These are phyloP conservation scores for Neoarius graeffei DNA, from an alignment of 2,113 vertebrate genomes.

Conservation along the genomic window DNA sequence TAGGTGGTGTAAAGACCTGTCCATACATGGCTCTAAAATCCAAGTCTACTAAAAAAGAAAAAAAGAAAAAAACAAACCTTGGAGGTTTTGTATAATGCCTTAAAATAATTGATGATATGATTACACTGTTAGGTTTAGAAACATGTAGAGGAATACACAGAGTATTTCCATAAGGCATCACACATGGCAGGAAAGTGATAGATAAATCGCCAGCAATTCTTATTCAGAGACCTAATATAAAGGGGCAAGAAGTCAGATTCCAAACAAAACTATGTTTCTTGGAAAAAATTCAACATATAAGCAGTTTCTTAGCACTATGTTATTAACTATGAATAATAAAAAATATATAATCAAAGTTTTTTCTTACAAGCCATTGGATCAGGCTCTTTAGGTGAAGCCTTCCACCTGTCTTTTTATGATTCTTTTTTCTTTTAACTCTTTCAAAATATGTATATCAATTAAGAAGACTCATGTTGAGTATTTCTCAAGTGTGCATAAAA, in stretches of 20 bases:
- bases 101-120: not conserved
- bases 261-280: not conserved
- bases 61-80: too few species aligned
- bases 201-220: not conserved
- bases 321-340: not conserved
- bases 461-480: not conserved
- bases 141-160: not conserved
- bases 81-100: slow-evolving; percentile 1
- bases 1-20: not conserved
- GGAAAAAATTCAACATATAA: not conserved
- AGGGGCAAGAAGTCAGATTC: too few species aligned
- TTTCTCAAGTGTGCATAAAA: not conserved
- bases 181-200: not conserved
- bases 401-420: not conserved
- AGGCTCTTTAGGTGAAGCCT: not conserved
- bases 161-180: not conserved
- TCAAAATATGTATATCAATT: not conserved
- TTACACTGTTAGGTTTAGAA: not conserved
- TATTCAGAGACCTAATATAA: not conserved
- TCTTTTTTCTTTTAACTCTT: not conserved
- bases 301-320: not conserved
- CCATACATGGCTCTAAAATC: not conserved
- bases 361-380: not conserved
- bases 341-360: not conserved
- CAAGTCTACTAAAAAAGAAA: not conserved